These are phyloP conservation scores for Drosophila nigrodunni DNA, from an alignment of 1,140 invertebrate species.

Conservation along the genomic window DNA sequence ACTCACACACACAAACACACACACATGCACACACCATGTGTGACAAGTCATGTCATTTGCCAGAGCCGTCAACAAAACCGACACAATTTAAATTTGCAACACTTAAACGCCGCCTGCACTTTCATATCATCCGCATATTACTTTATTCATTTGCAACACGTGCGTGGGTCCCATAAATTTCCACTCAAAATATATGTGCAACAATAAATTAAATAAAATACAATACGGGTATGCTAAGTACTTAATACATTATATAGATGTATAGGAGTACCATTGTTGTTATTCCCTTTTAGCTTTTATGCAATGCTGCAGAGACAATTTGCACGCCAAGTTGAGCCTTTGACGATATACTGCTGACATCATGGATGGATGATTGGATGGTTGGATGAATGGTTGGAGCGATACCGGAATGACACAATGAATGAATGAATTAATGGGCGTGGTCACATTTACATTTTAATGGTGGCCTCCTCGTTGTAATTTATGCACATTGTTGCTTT, in stretches of 20 bases:
- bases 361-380: slow-evolving; percentile 31
- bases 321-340: slow-evolving; percentile 35
- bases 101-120: slow-evolving; percentile 18
- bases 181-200: slow-evolving; percentile 61
- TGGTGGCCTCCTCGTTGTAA: slow-evolving; percentile 50
- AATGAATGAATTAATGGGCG: slow-evolving; percentile 33
- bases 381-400: slow-evolving; percentile 11
- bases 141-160: slow-evolving; percentile 54
- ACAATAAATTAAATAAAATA: slow-evolving; percentile 74
- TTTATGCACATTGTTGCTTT: slow-evolving; percentile 61
- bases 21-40: too few species aligned
- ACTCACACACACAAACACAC: too few species aligned
- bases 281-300: slow-evolving; percentile 31
- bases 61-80: slow-evolving; percentile 46
- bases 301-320: slow-evolving; percentile 26
- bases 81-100: slow-evolving; percentile 70
- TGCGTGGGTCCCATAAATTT: slow-evolving; percentile 70
- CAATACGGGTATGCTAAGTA: slow-evolving; percentile 47
- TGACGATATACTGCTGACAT: slow-evolving; percentile 42
- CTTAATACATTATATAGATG: slow-evolving; percentile 6
- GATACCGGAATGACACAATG: background rate
- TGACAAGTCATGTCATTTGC: slow-evolving; percentile 17
- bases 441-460: slow-evolving; percentile 67
- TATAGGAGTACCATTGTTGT: slow-evolving; percentile 47
- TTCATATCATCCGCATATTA: background rate